Evolutionary conservation across 1,140 invertebrate genomes (phyloP).

Genomic region (Galendromus occidentalis): DNA sequence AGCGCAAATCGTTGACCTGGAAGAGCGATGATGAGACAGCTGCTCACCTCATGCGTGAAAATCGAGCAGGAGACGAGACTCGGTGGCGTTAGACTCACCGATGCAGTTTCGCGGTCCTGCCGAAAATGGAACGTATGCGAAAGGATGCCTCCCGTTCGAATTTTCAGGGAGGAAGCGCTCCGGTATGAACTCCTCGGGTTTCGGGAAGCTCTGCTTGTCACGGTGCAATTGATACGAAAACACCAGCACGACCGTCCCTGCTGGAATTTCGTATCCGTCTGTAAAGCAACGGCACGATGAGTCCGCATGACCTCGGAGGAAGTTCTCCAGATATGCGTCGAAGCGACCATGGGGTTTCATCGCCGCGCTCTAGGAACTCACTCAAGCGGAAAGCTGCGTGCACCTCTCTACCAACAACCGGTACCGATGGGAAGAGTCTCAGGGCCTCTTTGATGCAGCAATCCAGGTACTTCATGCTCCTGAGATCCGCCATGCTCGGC

Average conservation of each 20-base stretch:
- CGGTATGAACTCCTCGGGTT: constrained; percentile 32
- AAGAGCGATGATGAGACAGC: too few species aligned
- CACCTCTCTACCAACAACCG: neutral
- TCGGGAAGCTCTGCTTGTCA: constrained; percentile 27
- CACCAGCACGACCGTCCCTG: constrained; percentile 28
- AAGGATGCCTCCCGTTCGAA: constrained; percentile 36
- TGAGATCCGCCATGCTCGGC: constrained; percentile 38
- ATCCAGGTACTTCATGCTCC: constrained; percentile 46
- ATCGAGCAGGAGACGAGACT: too few species aligned
- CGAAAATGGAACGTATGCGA: constrained; percentile 49
- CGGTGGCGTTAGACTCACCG: constrained; percentile 30
- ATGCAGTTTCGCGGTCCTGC: constrained; percentile 53
- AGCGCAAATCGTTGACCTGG: constrained; percentile 30
- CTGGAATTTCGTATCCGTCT: constrained; percentile 24
- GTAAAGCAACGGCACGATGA: neutral
- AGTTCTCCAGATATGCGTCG: too few species aligned
- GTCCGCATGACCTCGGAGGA: too few species aligned
- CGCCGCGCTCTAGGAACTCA: too few species aligned
- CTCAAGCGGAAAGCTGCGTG: neutral
- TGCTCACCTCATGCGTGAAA: too few species aligned
- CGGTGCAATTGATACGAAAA: constrained; percentile 30
- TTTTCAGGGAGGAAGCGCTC: constrained; percentile 31
- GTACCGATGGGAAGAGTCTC: neutral
- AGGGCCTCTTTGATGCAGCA: constrained; percentile 39
- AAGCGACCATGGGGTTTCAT: too few species aligned